phyloP scores from a whole-genome alignment of 2,113 vertebrate species.

The Xenopus borealis region DNA sequence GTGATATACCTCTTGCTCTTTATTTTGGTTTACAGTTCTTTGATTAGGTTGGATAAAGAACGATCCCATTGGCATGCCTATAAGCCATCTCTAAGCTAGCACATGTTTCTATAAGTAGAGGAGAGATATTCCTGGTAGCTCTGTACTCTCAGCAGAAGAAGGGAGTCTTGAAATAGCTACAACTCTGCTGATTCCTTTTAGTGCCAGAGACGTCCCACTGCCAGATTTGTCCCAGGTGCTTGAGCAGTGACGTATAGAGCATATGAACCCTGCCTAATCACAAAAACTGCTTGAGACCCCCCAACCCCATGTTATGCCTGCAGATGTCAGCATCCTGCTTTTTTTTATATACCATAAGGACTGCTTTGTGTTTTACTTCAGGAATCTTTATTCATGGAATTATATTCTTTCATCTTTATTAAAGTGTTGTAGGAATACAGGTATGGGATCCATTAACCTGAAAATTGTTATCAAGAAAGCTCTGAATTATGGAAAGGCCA shows the following conservation, averaged over 20 bases:
- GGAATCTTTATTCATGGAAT: no score
- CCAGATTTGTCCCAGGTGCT: conserved; percentile 46
- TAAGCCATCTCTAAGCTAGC: conserved; percentile 36
- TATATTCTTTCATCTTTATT: no score
- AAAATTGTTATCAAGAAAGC: no score
- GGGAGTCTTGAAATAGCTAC: conserved; percentile 15
- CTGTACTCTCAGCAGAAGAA: conserved; percentile 24
- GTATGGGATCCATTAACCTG: no score
- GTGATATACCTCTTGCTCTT: no score
- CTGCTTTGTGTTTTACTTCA: no score
- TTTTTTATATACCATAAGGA: no score
- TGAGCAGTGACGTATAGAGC: conserved; percentile 29
- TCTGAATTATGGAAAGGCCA: no score
- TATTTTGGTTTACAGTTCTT: no score
- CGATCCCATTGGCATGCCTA: conserved; percentile 21
- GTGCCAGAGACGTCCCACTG: conserved; percentile 34
- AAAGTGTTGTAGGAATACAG: no score
- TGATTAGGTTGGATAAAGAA: conserved; percentile 36
- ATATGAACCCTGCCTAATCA: conserved; percentile 32
- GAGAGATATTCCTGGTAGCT: conserved; percentile 42
- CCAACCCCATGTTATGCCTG: no score
- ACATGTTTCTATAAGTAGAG: conserved; percentile 39
- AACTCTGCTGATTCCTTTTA: conserved; percentile 30
- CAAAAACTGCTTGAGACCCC: conserved; percentile 18
- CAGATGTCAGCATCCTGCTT: no score